phyloP scores from a whole-genome alignment of 2,888 invertebrate species.

The Callosobruchus maculatus region DNA sequence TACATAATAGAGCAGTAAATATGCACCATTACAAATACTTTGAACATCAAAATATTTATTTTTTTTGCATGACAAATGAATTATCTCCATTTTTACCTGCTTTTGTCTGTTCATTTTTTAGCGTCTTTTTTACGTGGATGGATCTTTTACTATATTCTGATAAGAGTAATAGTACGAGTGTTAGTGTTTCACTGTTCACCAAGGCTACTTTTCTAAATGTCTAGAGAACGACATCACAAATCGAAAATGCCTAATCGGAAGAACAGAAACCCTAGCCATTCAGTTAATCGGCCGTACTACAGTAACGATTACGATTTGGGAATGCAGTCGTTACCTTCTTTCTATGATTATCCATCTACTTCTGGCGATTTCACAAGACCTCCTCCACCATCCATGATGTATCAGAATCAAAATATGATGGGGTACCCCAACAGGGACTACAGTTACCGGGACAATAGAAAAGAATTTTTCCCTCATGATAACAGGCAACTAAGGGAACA shows the following conservation, averaged over 20 bases:
- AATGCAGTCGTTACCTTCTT: not conserved
- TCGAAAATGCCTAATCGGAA: not conserved
- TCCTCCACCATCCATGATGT: not conserved
- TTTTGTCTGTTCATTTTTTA: not conserved
- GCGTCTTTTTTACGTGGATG: not conserved
- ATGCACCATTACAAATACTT: too few species aligned
- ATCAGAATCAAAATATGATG: not conserved
- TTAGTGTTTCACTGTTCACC: not conserved
- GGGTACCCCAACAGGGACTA: not conserved
- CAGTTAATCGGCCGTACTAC: not conserved
- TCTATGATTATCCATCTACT: not conserved
- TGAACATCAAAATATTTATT: not conserved
- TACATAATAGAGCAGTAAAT: too few species aligned
- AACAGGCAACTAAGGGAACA: not conserved
- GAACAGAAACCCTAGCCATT: not conserved
- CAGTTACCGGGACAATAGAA: not conserved
- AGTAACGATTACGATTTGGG: not conserved
- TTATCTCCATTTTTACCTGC: not conserved
- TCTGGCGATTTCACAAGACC: not conserved
- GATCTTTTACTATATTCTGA: too few species aligned
- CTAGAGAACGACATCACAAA: not conserved
- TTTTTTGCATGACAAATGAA: not conserved
- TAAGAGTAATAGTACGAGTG: too few species aligned
- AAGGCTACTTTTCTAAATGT: not conserved
- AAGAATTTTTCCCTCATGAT: not conserved